Conservation (phyloP, 2,888 invertebrate genomes). For the Lissocephala sabroskyi region DNA sequence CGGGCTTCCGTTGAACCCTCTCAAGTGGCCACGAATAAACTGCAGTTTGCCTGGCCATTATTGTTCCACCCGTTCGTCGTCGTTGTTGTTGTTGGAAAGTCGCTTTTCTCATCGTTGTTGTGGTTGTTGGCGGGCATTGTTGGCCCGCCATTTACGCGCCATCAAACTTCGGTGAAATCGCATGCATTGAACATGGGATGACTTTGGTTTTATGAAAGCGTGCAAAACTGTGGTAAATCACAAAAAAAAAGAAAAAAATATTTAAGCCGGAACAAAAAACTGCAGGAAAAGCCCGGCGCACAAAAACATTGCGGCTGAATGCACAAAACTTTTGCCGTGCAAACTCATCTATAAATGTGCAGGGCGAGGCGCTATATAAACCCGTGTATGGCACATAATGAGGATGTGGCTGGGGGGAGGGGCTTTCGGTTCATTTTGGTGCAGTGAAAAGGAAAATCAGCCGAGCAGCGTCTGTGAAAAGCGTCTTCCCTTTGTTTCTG, state of each 20-base stretch:
- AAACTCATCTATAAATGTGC: too few relatives aligned
- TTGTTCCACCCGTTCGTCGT: too few relatives aligned
- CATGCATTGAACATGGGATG: constrained; percentile 25
- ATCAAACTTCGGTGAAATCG: constrained; percentile 50
- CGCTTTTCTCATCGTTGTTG: constrained; percentile 3
- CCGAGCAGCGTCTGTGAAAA: too few relatives aligned
- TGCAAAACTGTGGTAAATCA: constrained; percentile 34
- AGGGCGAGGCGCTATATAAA: too few relatives aligned
- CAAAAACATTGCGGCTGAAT: constrained; percentile 34
- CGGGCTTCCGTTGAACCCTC: not conserved
- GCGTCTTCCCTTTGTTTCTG: too few relatives aligned
- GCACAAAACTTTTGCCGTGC: constrained; percentile 28
- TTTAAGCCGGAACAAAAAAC: too few relatives aligned
- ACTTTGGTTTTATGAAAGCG: constrained; percentile 37
- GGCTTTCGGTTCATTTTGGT: constrained; percentile 33
- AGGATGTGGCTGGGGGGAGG: constrained; percentile 9
- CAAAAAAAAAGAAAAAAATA: constrained; percentile 25
- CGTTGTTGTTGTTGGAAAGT: constrained; percentile 2
- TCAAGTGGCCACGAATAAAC: constrained; percentile 30
- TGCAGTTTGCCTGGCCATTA: constrained; percentile 1
- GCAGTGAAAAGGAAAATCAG: too few relatives aligned
- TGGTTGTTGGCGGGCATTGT: constrained; percentile 24
- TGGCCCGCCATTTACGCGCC: constrained; percentile 39
- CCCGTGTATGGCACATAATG: too few relatives aligned
- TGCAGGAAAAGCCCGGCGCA: constrained; percentile 27